A percentile compares a stretch with the other conserved stretches of the same genome.
These are phyloP conservation scores for Erythrolamprus reginae DNA, from an alignment of 2,113 vertebrate genomes.

Conservation along the genomic window DNA sequence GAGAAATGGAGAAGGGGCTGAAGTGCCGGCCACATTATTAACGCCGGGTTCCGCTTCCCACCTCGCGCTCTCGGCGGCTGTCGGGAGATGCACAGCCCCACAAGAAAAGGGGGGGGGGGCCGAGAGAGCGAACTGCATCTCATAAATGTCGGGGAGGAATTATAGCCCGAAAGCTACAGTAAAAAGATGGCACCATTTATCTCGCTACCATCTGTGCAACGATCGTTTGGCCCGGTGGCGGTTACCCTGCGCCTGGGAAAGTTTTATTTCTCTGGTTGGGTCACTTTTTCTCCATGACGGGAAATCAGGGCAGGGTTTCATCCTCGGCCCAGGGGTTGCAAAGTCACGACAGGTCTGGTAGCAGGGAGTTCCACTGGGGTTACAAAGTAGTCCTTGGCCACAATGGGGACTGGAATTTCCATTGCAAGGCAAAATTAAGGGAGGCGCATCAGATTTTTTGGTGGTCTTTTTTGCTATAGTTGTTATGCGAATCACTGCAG, in stretches of 20 bases:
- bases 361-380: background rate
- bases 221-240: constrained; percentile 46
- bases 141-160: constrained; percentile 70
- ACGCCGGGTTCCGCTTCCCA: constrained; percentile 37
- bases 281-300: background rate
- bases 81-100: constrained; percentile 43
- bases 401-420: background rate
- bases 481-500: background rate
- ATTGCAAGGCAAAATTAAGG: background rate
- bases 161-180: constrained; percentile 60
- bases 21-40: constrained; percentile 54
- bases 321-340: background rate
- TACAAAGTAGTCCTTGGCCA: background rate
- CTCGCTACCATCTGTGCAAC: constrained; percentile 64
- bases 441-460: background rate
- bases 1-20: constrained; percentile 54
- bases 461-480: background rate
- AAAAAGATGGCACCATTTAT: constrained; percentile 63
- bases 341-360: background rate
- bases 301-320: background rate
- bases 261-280: constrained; percentile 23
- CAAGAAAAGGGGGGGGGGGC: constrained; percentile 19
- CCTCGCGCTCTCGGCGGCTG: constrained; percentile 45
- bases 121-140: no score
- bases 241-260: constrained; percentile 34